Percentiles rank a stretch among this genome's conserved stretches.
Conservation (phyloP, 2,888 invertebrate species). For the Oscheius myriophilus region DNA sequence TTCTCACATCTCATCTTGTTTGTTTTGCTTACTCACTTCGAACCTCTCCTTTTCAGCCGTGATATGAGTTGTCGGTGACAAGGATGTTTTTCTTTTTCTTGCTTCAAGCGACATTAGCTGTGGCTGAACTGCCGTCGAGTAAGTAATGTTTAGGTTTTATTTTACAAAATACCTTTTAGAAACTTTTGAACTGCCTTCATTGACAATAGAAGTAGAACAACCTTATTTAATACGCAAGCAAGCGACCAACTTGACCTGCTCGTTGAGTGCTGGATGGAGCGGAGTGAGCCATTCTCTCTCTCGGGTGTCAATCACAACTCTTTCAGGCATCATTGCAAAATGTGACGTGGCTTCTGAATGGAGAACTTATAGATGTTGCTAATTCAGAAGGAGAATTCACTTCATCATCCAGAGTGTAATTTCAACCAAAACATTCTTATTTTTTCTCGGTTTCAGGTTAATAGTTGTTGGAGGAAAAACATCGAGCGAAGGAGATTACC, state of each 20-base stretch:
- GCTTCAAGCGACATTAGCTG: slow-evolving; percentile 10
- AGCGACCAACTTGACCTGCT: slow-evolving; percentile 49
- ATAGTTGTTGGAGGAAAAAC: slow-evolving; percentile 40
- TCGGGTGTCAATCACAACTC: background rate
- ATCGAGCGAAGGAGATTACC: slow-evolving; percentile 63
- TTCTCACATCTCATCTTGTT: too few relatives aligned
- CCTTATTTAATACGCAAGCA: slow-evolving; percentile 43
- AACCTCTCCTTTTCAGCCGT: background rate
- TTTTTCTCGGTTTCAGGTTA: slow-evolving; percentile 38
- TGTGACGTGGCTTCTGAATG: slow-evolving; percentile 59
- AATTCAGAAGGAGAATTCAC: slow-evolving; percentile 13
- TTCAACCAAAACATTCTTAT: background rate
- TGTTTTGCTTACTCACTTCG: too few relatives aligned
- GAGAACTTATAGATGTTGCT: slow-evolving; percentile 39
- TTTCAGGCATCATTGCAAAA: slow-evolving; percentile 33
- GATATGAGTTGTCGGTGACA: slow-evolving; percentile 23
- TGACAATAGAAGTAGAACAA: slow-evolving; percentile 47
- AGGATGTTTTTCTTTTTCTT: slow-evolving; percentile 18
- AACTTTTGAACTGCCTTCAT: slow-evolving; percentile 53
- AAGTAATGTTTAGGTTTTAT: background rate
- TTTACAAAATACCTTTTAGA: slow-evolving; percentile 35
- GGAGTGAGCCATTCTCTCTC: slow-evolving; percentile 18
- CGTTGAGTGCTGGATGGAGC: slow-evolving; percentile 49
- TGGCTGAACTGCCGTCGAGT: slow-evolving; percentile 29
- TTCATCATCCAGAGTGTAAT: slow-evolving; percentile 9